Percentiles rank a stretch among this genome's conserved stretches.
phyloP scores from a whole-genome alignment of 2,888 invertebrate species.

The Allophyes oxyacanthae region DNA sequence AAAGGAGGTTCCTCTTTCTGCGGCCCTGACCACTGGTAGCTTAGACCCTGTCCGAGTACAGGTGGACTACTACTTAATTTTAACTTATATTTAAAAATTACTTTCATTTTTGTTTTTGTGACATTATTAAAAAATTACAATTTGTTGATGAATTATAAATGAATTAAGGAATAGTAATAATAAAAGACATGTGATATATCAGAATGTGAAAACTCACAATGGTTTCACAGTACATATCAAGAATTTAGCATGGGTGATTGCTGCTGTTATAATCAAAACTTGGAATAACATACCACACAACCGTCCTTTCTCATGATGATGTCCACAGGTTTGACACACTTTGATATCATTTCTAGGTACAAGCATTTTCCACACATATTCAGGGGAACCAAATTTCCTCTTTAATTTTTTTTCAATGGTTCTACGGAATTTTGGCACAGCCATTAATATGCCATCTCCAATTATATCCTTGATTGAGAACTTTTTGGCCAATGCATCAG shows the following conservation, averaged over 20 bases:
- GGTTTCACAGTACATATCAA: no score
- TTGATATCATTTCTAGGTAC: conserved; percentile 93
- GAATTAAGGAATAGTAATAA: background rate
- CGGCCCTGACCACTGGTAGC: no score
- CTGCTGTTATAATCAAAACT: background rate
- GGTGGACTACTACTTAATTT: no score
- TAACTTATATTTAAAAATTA: no score
- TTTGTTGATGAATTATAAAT: no score
- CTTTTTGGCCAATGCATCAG: conserved; percentile 57
- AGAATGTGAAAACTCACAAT: no score
- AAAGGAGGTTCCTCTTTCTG: no score
- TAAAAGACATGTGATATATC: no score
- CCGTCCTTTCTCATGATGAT: conserved; percentile 93
- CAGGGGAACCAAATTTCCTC: conserved; percentile 92
- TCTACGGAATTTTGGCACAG: conserved; percentile 94
- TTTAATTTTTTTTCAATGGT: conserved; percentile 93
- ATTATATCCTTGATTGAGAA: conserved; percentile 91
- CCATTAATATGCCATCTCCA: conserved; percentile 94
- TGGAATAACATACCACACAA: conserved; percentile 93
- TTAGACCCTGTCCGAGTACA: no score
- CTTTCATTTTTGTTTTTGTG: no score
- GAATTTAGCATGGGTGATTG: no score
- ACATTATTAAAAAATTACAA: no score
- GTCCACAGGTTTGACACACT: conserved; percentile 95
- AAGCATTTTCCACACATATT: conserved; percentile 92